Percentiles rank a stretch among this genome's conserved stretches.
These are phyloP conservation scores for Caenorhabditis auriculariae DNA, from an alignment of 2,888 invertebrate genomes.

Conservation along the genomic window DNA sequence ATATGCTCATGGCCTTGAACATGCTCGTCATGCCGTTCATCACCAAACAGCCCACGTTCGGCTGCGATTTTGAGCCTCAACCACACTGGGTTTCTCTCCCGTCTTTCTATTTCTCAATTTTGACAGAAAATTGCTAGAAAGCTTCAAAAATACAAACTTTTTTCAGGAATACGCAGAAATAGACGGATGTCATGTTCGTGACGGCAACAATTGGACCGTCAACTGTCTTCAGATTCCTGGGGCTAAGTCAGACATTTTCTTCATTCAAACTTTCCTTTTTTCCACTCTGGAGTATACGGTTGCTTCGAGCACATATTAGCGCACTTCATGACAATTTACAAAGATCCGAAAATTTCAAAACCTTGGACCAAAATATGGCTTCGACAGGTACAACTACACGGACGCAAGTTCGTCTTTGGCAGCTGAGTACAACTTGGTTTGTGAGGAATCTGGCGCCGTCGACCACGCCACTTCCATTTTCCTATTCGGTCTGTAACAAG, in stretches of 20 bases:
- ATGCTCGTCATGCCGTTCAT: slow-evolving; percentile 59
- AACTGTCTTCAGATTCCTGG: slow-evolving; percentile 24
- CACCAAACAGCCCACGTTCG: slow-evolving; percentile 37
- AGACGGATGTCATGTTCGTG: slow-evolving; percentile 27
- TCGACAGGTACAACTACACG: slow-evolving; percentile 12
- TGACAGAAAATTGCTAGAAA: not conserved
- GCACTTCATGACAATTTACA: no score
- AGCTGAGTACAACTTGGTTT: slow-evolving; percentile 53
- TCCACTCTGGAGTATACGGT: no score
- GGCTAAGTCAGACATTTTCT: slow-evolving; percentile 11
- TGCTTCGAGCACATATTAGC: no score
- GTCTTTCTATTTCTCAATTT: not conserved
- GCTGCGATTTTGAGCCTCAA: slow-evolving; percentile 23
- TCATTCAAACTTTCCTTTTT: no score
- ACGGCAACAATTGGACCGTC: slow-evolving; percentile 23
- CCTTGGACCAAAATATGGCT: no score
- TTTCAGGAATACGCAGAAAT: slow-evolving; percentile 15
- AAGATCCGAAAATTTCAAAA: no score
- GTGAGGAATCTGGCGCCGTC: slow-evolving; percentile 39
- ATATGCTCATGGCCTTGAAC: slow-evolving; percentile 34
- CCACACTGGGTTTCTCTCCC: not conserved
- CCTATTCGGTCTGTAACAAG: slow-evolving; percentile 50
- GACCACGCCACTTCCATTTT: slow-evolving; percentile 54
- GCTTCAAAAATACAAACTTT: not conserved
- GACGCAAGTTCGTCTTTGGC: slow-evolving; percentile 12